These are phyloP conservation scores for Chrysotoxum bicinctum DNA, from an alignment of 2,888 invertebrate genomes.

Conservation along the genomic window DNA sequence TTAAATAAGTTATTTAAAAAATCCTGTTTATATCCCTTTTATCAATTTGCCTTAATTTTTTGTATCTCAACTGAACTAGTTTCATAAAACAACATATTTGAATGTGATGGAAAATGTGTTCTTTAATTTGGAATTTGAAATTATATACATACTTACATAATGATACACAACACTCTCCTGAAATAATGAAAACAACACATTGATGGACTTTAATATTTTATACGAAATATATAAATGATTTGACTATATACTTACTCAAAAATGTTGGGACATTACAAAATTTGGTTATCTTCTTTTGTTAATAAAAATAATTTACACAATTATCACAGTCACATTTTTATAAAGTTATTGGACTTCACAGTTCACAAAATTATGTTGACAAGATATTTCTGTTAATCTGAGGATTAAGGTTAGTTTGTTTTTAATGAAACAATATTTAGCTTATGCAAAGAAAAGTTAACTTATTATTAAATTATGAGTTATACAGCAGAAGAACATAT, in stretches of 20 bases:
- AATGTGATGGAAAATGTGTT: not conserved
- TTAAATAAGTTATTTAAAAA: too few species aligned
- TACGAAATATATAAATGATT: not conserved
- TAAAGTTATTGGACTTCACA: not conserved
- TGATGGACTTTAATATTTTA: not conserved
- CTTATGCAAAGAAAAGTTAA: too few species aligned
- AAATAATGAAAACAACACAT: not conserved
- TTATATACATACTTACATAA: not conserved
- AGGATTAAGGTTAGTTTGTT: too few species aligned
- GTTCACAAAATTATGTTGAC: not conserved
- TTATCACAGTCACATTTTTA: not conserved
- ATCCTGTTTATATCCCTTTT: too few species aligned
- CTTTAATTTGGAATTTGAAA: not conserved
- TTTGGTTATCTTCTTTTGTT: not conserved
- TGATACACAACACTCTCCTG: not conserved
- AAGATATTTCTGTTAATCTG: not conserved
- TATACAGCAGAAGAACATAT: too few species aligned
- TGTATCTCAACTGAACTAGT: too few species aligned
- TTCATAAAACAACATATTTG: not conserved
- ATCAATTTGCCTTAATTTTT: too few species aligned
- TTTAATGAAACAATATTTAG: too few species aligned
- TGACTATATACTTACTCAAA: not conserved
- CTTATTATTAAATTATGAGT: too few species aligned
- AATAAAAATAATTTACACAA: not conserved
- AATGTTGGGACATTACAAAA: not conserved